Evolutionary conservation across 2,888 invertebrate species (phyloP), one percentile per base, ranked within the genome.

Genomic region (Drosophila acutilabella): DNA sequence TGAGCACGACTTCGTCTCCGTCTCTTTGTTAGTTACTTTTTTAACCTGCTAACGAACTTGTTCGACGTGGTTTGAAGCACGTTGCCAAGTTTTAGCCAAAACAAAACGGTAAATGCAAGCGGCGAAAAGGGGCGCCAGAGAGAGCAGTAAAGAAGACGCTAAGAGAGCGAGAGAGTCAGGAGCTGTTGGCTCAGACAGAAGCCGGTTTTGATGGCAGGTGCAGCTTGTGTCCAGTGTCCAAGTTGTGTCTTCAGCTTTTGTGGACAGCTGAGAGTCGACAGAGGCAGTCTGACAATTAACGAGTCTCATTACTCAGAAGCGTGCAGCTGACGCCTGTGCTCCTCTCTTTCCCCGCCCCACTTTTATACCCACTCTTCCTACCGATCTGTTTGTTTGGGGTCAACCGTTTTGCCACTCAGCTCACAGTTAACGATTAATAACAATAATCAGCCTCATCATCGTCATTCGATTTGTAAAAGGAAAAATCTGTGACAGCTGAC

Each of bases 11-110:
- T 23, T 6, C 23, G 36, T 36, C 36, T 36, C 4, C 10, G 33
- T 36, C 5, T 36, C 13, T 13, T 36, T 36, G 11, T 36, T 36
- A 1, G 13, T 14, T 30, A n/a, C n/a, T 50, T 33, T 36, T 53
- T 73, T 54, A 78, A 78, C 78, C 79, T 78, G 79, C 68, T 61
- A 68, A 56, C 75, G 79, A 75, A 75, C 75, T 74, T 80, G 78
- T 78, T 78, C 67, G 70, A 88, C 70, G 84, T 64, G 87, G 83
- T 89, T 89, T 74, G 89, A 84, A 70, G 84, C 84, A 66, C 77
- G 87, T 86, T 82, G 81, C 81, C 81, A 81, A 67, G 81, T 87
- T 76, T 60, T 61, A 47, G 58, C 44, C 53, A 57, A 50, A 71
- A 66, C 56, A 44, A 50, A 85, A 74, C 78, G 71, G 74, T 80